Conservation (phyloP, 64 coral and sea anemone species). For the Astreopora myriophthalma region DNA sequence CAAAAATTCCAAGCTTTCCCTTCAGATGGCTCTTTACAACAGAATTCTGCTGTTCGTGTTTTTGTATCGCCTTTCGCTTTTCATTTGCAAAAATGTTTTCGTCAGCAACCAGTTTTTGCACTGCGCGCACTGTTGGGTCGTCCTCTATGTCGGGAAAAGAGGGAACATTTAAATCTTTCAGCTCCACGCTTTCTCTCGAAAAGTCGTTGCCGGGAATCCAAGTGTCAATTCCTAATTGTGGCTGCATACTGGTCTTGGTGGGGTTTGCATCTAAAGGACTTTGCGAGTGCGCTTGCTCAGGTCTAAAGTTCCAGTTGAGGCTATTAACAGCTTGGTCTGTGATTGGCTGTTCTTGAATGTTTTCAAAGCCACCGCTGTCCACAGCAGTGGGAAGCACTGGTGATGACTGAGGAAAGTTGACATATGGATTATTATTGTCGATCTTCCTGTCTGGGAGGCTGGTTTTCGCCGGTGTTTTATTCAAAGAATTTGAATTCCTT, state of each 20-base stretch:
- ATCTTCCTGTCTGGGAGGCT: neutral
- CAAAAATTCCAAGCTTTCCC: neutral
- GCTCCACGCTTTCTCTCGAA: neutral
- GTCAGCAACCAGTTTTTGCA: neutral
- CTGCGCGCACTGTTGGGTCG: conserved; percentile 6
- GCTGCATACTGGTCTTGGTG: neutral
- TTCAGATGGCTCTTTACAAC: neutral
- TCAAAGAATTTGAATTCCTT: neutral
- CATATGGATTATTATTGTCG: neutral
- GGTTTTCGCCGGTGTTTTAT: neutral
- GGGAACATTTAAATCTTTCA: conserved; percentile 37
- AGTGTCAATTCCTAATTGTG: neutral
- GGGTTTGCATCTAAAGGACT: neutral
- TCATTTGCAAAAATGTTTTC: neutral
- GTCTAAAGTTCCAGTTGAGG: neutral
- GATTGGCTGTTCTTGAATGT: conserved; percentile 20
- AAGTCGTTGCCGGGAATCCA: conserved; percentile 10
- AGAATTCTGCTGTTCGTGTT: neutral
- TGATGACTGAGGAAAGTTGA: conserved; percentile 6
- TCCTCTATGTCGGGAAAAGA: conserved; percentile 34
- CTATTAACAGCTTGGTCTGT: neutral
- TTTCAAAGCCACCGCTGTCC: conserved; percentile 32
- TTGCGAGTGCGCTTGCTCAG: neutral
- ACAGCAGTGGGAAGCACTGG: neutral
- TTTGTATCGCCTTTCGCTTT: conserved; percentile 41